Percentiles rank a stretch among this genome's conserved stretches.
phyloP scores from a whole-genome alignment of 2,113 vertebrate species.

The Raja brachyura region DNA sequence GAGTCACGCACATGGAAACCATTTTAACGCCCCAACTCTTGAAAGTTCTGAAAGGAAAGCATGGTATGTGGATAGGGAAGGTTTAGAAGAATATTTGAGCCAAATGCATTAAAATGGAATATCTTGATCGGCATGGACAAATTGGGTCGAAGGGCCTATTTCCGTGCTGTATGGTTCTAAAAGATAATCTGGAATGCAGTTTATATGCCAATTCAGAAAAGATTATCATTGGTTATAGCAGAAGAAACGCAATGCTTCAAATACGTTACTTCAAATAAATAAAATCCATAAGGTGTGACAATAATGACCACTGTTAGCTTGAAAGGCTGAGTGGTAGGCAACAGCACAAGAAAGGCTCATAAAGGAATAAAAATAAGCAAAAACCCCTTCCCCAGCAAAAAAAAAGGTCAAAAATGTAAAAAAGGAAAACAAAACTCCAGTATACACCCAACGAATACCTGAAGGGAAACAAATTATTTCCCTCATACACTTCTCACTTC shows the following conservation, averaged over 20 bases:
- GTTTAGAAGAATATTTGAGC: too few species aligned
- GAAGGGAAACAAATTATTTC: neutral
- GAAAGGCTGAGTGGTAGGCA: neutral
- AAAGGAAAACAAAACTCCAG: constrained; percentile 16
- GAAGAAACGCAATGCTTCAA: neutral
- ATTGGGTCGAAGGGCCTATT: too few species aligned
- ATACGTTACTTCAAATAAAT: neutral
- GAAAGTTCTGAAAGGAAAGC: too few species aligned
- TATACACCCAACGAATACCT: neutral
- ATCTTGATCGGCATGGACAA: too few species aligned
- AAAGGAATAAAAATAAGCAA: neutral
- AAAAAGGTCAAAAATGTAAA: constrained; percentile 17
- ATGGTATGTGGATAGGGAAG: too few species aligned
- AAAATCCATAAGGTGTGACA: neutral
- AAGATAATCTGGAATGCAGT: neutral
- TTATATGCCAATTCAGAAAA: neutral
- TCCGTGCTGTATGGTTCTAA: too few species aligned
- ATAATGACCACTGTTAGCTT: neutral
- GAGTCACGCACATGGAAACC: neutral
- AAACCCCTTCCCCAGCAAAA: neutral
- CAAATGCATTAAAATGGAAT: too few species aligned
- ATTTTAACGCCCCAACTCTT: neutral
- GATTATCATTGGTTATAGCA: neutral
- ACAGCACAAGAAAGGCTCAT: neutral
- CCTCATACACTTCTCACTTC: neutral